These are phyloP conservation scores for Plemyria rubiginata DNA, from an alignment of 2,888 invertebrate genomes.

Conservation along the genomic window DNA sequence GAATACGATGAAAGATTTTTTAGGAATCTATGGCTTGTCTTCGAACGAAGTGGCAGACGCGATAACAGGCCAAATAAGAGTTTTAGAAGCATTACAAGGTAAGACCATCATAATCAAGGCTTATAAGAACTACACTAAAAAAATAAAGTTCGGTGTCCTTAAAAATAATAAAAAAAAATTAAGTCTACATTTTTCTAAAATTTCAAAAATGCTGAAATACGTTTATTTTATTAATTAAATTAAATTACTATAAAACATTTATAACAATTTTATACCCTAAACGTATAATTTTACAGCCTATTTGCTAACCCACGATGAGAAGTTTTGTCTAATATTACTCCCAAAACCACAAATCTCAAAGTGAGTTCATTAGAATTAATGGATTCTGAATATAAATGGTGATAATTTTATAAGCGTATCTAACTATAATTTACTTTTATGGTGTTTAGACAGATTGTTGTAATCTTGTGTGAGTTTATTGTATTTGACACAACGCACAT, in stretches of 20 bases:
- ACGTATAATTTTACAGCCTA: background rate
- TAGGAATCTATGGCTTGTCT: slow-evolving; percentile 91
- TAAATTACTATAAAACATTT: too few species aligned
- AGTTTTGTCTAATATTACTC: background rate
- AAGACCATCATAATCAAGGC: background rate
- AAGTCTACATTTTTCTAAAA: too few species aligned
- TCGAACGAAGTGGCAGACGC: slow-evolving; percentile 88
- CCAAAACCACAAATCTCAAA: background rate
- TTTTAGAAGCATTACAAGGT: slow-evolving; percentile 89
- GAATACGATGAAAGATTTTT: slow-evolving; percentile 91
- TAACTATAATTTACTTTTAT: slow-evolving; percentile 39
- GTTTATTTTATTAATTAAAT: too few species aligned
- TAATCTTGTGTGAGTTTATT: slow-evolving; percentile 27
- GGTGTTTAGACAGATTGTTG: slow-evolving; percentile 40
- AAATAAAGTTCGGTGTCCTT: background rate
- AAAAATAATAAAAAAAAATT: too few species aligned
- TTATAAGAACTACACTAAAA: background rate
- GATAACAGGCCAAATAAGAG: slow-evolving; percentile 87
- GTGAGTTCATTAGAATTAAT: slow-evolving; percentile 35
- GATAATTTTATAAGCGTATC: slow-evolving; percentile 42
- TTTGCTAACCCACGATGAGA: slow-evolving; percentile 2
- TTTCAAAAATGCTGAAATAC: too few species aligned
- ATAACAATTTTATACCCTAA: background rate
- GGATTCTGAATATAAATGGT: slow-evolving; percentile 36
- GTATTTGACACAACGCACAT: background rate